Evolutionary conservation across 2,113 vertebrate genomes (phyloP), one percentile per base, ranked within the genome.

Genomic region (Amblyopsis rosae): DNA sequence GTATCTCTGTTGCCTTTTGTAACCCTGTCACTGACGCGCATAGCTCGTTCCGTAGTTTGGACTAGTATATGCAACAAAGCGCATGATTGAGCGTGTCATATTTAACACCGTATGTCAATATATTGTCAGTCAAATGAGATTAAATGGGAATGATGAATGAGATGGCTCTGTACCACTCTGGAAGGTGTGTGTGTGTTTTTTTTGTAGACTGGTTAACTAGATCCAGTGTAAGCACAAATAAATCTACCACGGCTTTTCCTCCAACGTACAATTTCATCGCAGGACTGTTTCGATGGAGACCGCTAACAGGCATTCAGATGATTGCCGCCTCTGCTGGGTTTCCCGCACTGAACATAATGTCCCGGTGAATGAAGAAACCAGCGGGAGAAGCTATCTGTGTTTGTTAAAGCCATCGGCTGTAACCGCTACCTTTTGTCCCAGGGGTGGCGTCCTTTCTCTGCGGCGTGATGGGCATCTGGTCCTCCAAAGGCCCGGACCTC

Each of bases 361-460:
- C 35, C 35, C 7, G 35, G 7, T 41, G 35, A 41, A 41, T 41
- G 59, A 15, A 55, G 8, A n/a, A 56, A 79, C 79, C 81, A 81
- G 77, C 79, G 58, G 76, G 82, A 76, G 66, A 62, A 74, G 53
- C 5, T 5, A 41, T 8, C 41, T 32, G 54, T 73, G 77, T 78
- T 65, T 19, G 63, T 65, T 59, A 67, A 65, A 57, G 26, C 51
- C 65, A 70, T 59, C 76, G 83, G 70, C 70, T 53, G 66, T 50
- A 62, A 46, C 56, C 4, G 17, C 47, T 88, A 81, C 91, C 70
- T 92, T 87, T 89, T 93, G 88, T 59, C 68, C 49, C 86, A 99
- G 98, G 97, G 87, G 95, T 96, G 15, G 96, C 97, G 75, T 96
- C 96, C 0, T 98, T 95, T 90, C 94, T 98, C 86, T 99, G 98